Evolutionary conservation across 2,888 invertebrate species (phyloP).

Genomic region (Sinhomidia bicolor): DNA sequence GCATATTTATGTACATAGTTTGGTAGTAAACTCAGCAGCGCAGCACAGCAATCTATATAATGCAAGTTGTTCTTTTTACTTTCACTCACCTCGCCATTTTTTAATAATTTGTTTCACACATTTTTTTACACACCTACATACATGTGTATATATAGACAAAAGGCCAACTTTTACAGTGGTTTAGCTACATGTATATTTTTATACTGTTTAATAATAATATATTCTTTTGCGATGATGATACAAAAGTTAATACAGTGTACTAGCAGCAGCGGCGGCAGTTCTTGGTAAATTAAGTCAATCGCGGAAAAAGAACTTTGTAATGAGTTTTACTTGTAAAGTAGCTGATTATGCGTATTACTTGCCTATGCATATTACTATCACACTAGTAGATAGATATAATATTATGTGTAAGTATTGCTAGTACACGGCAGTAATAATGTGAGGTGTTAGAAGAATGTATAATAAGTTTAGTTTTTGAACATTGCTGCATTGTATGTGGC

Average conservation of each 20-base stretch:
- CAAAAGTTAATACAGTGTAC: neutral
- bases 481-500: neutral
- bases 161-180: neutral
- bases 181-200: neutral
- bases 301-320: neutral
- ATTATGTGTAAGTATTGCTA: no score
- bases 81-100: neutral
- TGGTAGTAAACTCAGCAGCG: neutral
- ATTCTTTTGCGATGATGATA: neutral
- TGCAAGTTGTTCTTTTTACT: neutral
- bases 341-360: neutral
- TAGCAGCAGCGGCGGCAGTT: neutral
- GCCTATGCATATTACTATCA: neutral
- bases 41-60: neutral
- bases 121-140: no score
- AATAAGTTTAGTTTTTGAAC: neutral
- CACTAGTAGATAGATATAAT: no score
- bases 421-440: neutral
- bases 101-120: neutral
- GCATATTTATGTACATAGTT: neutral
- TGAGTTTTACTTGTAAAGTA: constrained; percentile 3
- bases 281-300: constrained; percentile 13
- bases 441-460: neutral
- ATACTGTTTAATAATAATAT: neutral
- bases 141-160: neutral